Conservation (phyloP, 2,113 vertebrate species). For the Vidua macroura region DNA sequence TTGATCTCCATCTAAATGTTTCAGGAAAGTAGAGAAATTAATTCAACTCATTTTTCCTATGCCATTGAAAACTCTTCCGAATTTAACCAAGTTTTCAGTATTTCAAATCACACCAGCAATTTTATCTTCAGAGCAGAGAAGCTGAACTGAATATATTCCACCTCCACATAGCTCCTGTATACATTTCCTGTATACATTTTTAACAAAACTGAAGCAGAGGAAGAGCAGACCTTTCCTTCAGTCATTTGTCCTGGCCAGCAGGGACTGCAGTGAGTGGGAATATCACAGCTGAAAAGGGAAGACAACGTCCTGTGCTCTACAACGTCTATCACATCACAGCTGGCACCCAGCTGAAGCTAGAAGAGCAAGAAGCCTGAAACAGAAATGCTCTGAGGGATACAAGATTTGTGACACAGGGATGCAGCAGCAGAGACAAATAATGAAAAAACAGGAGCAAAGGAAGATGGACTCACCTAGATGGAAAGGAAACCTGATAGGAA, state of each 20-base stretch:
- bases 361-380: neutral
- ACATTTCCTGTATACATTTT: neutral
- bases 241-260: neutral
- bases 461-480: constrained; percentile 61
- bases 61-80: neutral
- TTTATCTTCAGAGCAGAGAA: neutral
- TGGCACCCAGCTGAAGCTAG: neutral
- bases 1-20: neutral
- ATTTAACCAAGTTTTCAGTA: neutral
- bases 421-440: constrained; percentile 5
- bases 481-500: constrained; percentile 58
- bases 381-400: neutral
- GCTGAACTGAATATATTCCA: neutral
- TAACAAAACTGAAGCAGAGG: neutral
- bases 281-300: constrained; percentile 4
- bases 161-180: neutral
- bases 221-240: neutral
- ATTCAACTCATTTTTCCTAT: neutral
- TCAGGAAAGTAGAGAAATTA: neutral
- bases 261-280: neutral
- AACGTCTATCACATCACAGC: neutral
- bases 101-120: neutral
- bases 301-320: neutral
- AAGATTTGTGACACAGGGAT: neutral
- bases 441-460: constrained; percentile 31